Percentiles rank a stretch among this genome's conserved stretches.
Evolutionary conservation across 2,888 invertebrate species (phyloP).

Genomic region (Argyra leucocephala): DNA sequence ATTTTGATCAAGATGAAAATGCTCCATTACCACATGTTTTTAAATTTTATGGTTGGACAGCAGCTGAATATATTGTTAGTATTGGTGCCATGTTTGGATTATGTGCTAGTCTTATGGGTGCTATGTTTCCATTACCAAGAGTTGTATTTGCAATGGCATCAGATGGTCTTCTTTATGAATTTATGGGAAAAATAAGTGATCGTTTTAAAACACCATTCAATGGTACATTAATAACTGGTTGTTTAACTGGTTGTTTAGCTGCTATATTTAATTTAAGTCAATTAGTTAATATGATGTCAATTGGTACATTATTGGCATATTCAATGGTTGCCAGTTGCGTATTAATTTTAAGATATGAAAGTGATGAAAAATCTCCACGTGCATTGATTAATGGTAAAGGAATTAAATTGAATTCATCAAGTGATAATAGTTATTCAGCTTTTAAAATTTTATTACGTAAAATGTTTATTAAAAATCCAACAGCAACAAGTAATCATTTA

Average conservation of each 20-base stretch:
- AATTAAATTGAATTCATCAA: slow-evolving; percentile 13
- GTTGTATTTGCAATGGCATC: slow-evolving; percentile 82
- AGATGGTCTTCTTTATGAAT: slow-evolving; percentile 73
- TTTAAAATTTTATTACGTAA: not conserved
- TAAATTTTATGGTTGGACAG: slow-evolving; percentile 60
- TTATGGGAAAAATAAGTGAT: slow-evolving; percentile 61
- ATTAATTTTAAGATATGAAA: slow-evolving; percentile 55
- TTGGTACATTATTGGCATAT: slow-evolving; percentile 64
- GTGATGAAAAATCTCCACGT: slow-evolving; percentile 28
- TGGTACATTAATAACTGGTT: slow-evolving; percentile 65
- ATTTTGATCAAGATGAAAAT: slow-evolving; percentile 53
- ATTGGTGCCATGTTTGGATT: slow-evolving; percentile 79
- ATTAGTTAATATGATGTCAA: slow-evolving; percentile 69
- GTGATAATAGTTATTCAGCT: not conserved
- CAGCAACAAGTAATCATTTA: slow-evolving; percentile 8
- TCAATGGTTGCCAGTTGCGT: slow-evolving; percentile 68
- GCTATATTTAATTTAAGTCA: slow-evolving; percentile 61
- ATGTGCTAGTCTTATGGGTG: slow-evolving; percentile 73
- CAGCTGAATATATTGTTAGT: slow-evolving; percentile 73
- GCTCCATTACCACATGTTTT: slow-evolving; percentile 77
- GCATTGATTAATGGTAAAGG: slow-evolving; percentile 7
- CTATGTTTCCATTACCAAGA: slow-evolving; percentile 77
- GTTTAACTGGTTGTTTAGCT: slow-evolving; percentile 63
- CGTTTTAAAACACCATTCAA: slow-evolving; percentile 69
- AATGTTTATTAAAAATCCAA: slow-evolving; percentile 15